Evolutionary conservation across 2,888 invertebrate species (phyloP), one percentile per base, ranked within the genome.

Genomic region (Pediacus dermestoides): DNA sequence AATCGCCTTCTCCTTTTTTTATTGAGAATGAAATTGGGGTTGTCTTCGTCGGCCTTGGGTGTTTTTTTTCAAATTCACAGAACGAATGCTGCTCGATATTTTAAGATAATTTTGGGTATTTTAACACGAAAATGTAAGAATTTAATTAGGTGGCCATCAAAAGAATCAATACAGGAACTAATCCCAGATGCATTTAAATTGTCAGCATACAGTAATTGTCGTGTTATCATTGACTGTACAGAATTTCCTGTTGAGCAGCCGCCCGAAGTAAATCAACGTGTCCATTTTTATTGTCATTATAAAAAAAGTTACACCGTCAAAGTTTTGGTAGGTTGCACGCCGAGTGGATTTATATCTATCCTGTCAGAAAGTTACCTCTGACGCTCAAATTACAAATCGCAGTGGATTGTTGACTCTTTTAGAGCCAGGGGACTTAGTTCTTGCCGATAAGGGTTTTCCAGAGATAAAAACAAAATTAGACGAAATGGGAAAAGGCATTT

Each of bases 201-300:
- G 4, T n/a, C n/a, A n/a, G 7, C 16, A 28, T 34, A 27, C n/a
- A 2, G 7, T 4, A 26, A 39, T 21, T 16, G 18, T 11, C 4
- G 39, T 18, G 39, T 18, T 2, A 34, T 39, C 9, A 39, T 39
- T 13, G 34, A 39, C 4, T 34, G 39, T 14, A 39, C 39, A 11
- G 30, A 39, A 39, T 25, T 39, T 7, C 33, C 26, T 18, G 25
- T 39, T 15, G 18, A 34, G 18, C 7, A n/a, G 3, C 39, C 39
- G 3, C 3, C 2, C 2, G 16, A 11, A 18, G 16, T 34, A n/a
- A 14, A 27, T 1, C 6, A 34, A 2, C 6, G 26, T 2, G 21
- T 34, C 4, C 8, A 14, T 9, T 14, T 8, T 9, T 34, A 34
- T 26, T 34, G 26, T 2, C 34, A 13, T 11, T 38, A 38, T 31